Evolutionary conservation across 2,888 invertebrate species (phyloP).

Genomic region (Plutella xylostella): DNA sequence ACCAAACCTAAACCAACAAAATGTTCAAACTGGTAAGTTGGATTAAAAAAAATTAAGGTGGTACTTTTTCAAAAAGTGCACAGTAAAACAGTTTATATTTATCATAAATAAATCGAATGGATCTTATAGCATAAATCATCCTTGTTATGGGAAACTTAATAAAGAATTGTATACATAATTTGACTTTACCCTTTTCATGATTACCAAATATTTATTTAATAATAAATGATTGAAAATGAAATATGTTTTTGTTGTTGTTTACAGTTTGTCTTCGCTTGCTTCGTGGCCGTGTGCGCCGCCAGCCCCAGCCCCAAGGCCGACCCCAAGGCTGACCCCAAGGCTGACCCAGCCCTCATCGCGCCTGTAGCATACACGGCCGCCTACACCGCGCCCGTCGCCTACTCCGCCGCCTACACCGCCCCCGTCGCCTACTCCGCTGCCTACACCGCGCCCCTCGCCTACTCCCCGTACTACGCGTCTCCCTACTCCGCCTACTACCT

Average conservation of each 20-base stretch:
- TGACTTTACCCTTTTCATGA: too few species aligned
- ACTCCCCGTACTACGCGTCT: constrained; percentile 14
- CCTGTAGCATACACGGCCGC: constrained; percentile 65
- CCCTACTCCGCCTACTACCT: too few species aligned
- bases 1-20: constrained; percentile 20
- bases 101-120: too few species aligned
- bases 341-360: constrained; percentile 28
- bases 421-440: constrained; percentile 29
- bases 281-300: constrained; percentile 41
- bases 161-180: too few species aligned
- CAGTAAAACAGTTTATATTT: too few species aligned
- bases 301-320: constrained; percentile 29
- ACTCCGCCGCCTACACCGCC: constrained; percentile 31
- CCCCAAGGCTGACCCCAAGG: constrained; percentile 6
- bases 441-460: constrained; percentile 20
- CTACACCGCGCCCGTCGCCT: constrained; percentile 59
- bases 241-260: too few species aligned
- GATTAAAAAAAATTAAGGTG: too few species aligned
- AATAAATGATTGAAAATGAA: too few species aligned
- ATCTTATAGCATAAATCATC: too few species aligned
- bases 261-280: constrained; percentile 42
- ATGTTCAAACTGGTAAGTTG: constrained; percentile 64
- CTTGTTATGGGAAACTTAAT: too few species aligned
- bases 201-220: too few species aligned
- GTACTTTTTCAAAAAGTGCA: too few species aligned